phyloP scores from a whole-genome alignment of 2,113 vertebrate species.

The Tychaedon coryphoeus region DNA sequence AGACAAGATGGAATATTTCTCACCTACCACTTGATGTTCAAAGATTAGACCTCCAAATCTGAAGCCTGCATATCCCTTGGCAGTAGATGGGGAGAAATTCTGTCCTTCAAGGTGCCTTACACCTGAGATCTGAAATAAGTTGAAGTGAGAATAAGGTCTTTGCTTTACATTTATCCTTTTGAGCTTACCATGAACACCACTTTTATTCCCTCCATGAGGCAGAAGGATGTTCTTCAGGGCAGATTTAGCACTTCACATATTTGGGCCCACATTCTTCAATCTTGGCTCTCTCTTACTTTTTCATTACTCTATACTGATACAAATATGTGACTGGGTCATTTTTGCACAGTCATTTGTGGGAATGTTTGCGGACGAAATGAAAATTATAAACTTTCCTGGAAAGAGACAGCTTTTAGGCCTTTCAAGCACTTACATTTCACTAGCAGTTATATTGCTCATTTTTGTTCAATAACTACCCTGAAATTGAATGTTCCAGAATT shows the following conservation, averaged over 20 bases:
- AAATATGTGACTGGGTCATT: neutral
- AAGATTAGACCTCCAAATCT: neutral
- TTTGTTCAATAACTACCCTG: constrained; percentile 9
- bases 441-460: constrained; percentile 1
- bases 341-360: neutral
- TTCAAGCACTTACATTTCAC: constrained; percentile 9
- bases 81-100: neutral
- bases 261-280: neutral
- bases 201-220: neutral
- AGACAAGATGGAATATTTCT: neutral
- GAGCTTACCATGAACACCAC: neutral
- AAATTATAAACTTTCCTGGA: constrained; percentile 9
- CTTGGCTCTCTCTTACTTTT: neutral
- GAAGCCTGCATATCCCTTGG: neutral
- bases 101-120: neutral
- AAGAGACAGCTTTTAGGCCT: neutral
- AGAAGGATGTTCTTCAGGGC: neutral
- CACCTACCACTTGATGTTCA: neutral
- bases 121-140: neutral
- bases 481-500: constrained; percentile 22
- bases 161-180: neutral
- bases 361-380: neutral
- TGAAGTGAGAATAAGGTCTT: neutral
- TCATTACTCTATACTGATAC: neutral
- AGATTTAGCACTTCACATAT: neutral